These are phyloP conservation scores for Piaya cayana DNA, from an alignment of 2,113 vertebrate genomes.

Conservation along the genomic window DNA sequence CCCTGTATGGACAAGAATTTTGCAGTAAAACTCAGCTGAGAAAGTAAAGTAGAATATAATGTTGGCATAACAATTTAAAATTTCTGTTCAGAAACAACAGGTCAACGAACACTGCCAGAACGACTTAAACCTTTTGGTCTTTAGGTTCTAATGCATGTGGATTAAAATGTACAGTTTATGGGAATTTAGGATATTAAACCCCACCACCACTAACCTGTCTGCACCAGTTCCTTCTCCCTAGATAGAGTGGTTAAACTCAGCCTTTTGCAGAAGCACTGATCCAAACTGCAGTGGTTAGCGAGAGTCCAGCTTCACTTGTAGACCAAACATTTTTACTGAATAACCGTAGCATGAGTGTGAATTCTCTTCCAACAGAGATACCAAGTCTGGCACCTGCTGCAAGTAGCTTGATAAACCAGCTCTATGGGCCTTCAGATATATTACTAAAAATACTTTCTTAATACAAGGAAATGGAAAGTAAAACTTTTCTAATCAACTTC, in stretches of 20 bases:
- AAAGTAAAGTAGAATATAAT: not conserved
- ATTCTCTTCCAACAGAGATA: not conserved
- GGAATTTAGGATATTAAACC: not conserved
- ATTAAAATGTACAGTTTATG: not conserved
- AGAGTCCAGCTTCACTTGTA: not conserved
- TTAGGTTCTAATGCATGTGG: not conserved
- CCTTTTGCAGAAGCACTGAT: not conserved
- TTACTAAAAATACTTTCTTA: not conserved
- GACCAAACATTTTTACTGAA: not conserved
- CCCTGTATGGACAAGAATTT: not conserved
- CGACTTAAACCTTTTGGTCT: not conserved
- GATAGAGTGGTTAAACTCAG: not conserved
- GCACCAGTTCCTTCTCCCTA: not conserved
- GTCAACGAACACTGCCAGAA: not conserved
- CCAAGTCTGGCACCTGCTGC: not conserved
- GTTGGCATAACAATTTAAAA: not conserved
- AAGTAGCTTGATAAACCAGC: not conserved
- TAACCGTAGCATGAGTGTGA: accelerated
- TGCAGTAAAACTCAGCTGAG: not conserved
- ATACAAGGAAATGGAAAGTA: not conserved
- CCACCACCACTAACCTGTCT: not conserved
- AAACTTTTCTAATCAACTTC: not conserved
- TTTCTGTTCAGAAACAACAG: not conserved
- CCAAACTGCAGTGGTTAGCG: not conserved
- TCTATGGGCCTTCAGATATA: not conserved